Evolutionary conservation across 2,888 invertebrate species (phyloP), one percentile per base, ranked within the genome.

Genomic region (Strigamia transsilvanica): DNA sequence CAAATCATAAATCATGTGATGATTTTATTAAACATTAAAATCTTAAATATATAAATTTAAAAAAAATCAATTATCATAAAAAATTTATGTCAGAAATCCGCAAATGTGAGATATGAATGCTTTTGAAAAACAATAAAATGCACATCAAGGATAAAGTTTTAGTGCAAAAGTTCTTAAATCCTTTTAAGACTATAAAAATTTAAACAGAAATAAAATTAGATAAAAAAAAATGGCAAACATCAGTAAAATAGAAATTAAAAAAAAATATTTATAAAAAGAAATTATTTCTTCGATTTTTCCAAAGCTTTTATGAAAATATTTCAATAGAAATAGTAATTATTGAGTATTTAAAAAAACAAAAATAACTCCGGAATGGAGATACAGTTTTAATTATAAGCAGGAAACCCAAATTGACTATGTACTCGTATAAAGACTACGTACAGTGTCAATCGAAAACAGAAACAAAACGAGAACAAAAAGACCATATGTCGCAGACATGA

Each of bases 21-120:
- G 21, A 18, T 56, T 56, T 56, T 56, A 56, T 56, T 56, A 18
- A 9, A 56, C 56, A 56, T 56, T n/a, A 56, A 46, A 46, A 4
- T 1, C 0, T 15, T 38, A 7, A 38, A 46, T n/a, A 56, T 56
- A 56, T 56, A 18, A 13, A 73, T 15, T 27, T 13, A 2, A 32
- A 73, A n/a, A 73, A 73, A 32, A 32, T 32, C 73, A 73, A 73
- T 73, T 73, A 73, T 32, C 27, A 15, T 73, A 10, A 73, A 73
- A 73, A 32, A 32, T 23, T 73, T 27, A 32, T 32, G 1, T 15
- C 4, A 73, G 13, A 32, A 73, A 73, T 32, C 27, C 32, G 12
- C 13, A 32, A 73, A 73, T 32, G 5, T 73, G 73, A 73, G 73
- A 73, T n/a, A 27, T 73, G 73, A 73, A 73, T 73, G 73, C 27